These are phyloP conservation scores for Chloropsis cyanopogon DNA, from an alignment of 2,113 vertebrate species.

Conservation along the genomic window DNA sequence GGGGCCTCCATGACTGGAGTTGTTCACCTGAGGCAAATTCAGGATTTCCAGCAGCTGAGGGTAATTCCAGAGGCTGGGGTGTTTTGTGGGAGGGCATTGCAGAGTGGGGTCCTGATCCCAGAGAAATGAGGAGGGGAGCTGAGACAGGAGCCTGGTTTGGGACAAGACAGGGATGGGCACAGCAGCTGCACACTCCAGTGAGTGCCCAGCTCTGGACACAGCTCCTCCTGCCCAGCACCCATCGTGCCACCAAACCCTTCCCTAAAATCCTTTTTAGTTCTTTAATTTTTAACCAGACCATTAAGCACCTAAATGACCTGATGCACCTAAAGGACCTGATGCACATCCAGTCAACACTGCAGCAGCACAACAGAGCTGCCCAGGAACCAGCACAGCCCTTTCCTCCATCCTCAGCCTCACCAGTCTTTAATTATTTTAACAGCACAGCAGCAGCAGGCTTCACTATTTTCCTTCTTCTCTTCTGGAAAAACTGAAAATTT, in stretches of 20 bases:
- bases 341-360: neutral
- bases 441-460: neutral
- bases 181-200: neutral
- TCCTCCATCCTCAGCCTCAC: neutral
- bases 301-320: neutral
- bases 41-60: neutral
- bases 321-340: neutral
- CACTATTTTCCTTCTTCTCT: neutral
- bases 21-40: neutral
- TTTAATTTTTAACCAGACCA: neutral
- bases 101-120: neutral
- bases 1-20: neutral
- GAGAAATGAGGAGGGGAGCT: neutral
- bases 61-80: neutral
- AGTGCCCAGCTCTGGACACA: neutral
- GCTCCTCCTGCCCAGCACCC: neutral
- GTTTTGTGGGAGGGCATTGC: accelerated
- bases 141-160: neutral
- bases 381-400: neutral
- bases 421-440: neutral
- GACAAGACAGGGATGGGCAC: neutral
- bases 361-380: neutral
- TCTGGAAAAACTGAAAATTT: neutral
- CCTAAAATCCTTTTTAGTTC: neutral
- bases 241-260: neutral